A percentile compares a stretch with the other conserved stretches of the same genome.
Evolutionary conservation across 2,113 vertebrate species (phyloP).

Genomic region (Silurus asotus): DNA sequence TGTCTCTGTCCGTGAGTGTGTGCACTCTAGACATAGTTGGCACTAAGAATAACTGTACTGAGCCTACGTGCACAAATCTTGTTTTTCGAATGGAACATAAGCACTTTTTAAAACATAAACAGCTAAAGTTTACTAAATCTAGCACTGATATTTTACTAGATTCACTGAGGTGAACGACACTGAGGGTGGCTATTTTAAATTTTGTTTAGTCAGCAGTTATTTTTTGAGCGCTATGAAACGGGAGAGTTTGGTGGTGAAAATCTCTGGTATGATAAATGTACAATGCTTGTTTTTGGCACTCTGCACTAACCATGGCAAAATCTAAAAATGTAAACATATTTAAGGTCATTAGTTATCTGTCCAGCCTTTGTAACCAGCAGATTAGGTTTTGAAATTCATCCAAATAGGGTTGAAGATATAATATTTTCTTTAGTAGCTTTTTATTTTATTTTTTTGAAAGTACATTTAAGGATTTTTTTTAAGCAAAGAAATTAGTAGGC

Average conservation of each 20-base stretch:
- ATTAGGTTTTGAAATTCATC: neutral
- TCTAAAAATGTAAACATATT: too few relatives aligned
- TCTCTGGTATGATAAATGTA: neutral
- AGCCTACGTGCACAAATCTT: slow-evolving; percentile 17
- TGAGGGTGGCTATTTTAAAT: neutral
- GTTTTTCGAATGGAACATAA: slow-evolving; percentile 13
- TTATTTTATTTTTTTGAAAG: neutral
- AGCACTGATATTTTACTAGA: neutral
- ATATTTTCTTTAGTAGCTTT: neutral
- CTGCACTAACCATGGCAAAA: neutral
- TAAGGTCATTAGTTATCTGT: neutral
- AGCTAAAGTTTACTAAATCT: slow-evolving; percentile 8
- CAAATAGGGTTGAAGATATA: neutral
- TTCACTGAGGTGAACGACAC: neutral
- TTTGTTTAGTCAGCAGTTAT: neutral
- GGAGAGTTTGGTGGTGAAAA: neutral
- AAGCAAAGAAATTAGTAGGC: neutral
- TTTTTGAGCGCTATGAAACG: neutral
- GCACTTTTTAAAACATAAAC: neutral
- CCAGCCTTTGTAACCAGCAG: neutral
- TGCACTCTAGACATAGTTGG: neutral
- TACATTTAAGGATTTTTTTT: neutral
- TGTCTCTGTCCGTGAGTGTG: neutral
- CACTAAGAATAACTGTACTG: slow-evolving; percentile 34
- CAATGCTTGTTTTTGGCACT: neutral